Evolutionary conservation across 2,113 vertebrate genomes (phyloP).

Genomic region (Muntiacus reevesi): DNA sequence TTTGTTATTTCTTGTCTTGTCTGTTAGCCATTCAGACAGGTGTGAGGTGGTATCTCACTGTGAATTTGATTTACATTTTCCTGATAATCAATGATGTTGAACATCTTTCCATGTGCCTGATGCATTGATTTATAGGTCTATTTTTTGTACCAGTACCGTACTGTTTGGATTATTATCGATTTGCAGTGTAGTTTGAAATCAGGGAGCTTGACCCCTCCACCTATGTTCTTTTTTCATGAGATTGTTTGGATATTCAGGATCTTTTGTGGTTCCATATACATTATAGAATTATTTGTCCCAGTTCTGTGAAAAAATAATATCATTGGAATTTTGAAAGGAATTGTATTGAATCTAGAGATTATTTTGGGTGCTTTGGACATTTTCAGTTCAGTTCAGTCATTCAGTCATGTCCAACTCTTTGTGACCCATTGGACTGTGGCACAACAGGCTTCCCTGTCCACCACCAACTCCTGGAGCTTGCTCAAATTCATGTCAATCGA

Average conservation of each 20-base stretch:
- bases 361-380: neutral
- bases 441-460: neutral
- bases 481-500: neutral
- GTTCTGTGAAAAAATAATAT: neutral
- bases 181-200: neutral
- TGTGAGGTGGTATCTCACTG: neutral
- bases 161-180: neutral
- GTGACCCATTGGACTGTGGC: neutral
- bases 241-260: neutral
- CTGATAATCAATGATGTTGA: neutral
- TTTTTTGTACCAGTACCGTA: neutral
- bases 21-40: neutral
- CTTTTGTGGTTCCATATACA: neutral
- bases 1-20: neutral
- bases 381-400: neutral
- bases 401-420: neutral
- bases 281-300: neutral
- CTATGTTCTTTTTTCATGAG: neutral
- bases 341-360: neutral
- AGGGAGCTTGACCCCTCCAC: neutral
- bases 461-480: neutral
- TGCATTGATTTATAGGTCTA: neutral
- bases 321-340: neutral
- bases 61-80: neutral
- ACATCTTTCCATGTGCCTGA: neutral